Percentiles rank a stretch among this genome's conserved stretches.
These are phyloP conservation scores for Microdon myrmicae DNA, from an alignment of 2,888 invertebrate species.

Conservation along the genomic window DNA sequence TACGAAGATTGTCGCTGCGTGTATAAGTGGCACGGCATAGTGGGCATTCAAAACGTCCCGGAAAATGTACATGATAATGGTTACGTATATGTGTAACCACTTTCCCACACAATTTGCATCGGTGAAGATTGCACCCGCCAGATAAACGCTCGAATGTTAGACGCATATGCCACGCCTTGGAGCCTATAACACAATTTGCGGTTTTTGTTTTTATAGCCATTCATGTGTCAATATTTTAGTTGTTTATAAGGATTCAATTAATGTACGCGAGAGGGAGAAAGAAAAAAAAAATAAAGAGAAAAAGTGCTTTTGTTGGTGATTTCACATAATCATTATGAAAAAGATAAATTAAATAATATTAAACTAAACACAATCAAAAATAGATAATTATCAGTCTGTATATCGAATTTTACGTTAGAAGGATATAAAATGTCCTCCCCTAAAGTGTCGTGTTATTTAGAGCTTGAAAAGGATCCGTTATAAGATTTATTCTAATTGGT, in stretches of 20 bases:
- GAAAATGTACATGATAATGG: constrained; percentile 94
- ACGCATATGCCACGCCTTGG: constrained; percentile 95
- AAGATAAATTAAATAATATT: constrained; percentile 48
- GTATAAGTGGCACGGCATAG: constrained; percentile 91
- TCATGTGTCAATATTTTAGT: constrained; percentile 32
- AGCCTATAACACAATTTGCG: constrained; percentile 76
- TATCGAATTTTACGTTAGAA: too few species aligned
- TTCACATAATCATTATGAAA: constrained; percentile 53
- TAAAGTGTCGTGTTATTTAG: too few species aligned
- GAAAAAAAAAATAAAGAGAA: constrained; percentile 65
- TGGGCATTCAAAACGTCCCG: constrained; percentile 91
- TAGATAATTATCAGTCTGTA: constrained; percentile 5
- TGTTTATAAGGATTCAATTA: constrained; percentile 47
- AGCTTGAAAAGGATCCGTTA: constrained; percentile 9
- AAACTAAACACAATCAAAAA: constrained; percentile 23
- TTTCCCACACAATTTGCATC: constrained; percentile 94
- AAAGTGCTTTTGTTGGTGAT: constrained; percentile 67
- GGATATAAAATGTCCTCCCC: too few species aligned
- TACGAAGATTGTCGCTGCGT: constrained; percentile 90
- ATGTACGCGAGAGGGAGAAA: constrained; percentile 65
- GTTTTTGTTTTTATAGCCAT: constrained; percentile 28
- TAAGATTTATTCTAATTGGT: constrained; percentile 18
- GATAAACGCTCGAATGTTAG: constrained; percentile 93
- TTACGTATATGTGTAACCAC: constrained; percentile 94
- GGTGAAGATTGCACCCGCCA: constrained; percentile 92